Base-by-base conservation (phyloP, 1,140 invertebrate species). In the Brachionus rubens region DNA sequence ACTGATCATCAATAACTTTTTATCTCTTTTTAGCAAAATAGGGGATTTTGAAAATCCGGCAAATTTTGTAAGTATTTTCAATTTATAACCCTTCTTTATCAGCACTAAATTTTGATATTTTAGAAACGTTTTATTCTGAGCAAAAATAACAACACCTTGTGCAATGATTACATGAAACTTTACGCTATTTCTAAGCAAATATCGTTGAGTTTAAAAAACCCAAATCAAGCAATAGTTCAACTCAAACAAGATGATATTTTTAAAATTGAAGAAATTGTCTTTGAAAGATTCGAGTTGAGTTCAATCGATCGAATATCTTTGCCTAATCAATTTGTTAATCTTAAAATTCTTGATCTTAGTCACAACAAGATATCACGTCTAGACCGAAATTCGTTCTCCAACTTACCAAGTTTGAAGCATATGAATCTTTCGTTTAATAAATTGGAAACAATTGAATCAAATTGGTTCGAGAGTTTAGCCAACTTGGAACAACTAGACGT, bases 101-200 rank as follows among this genome's bases (percentile, higher is more conserved):
- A n/a, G n/a, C n/a, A n/a, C n/a, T n/a, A n/a, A 19, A 24, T 62
- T 43, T 65, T 43, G 4, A 24, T 43, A 14, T 26, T 24, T 65
- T 43, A 65, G 59, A 65, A 65, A 46, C 21, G 59, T 3, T 65
- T 65, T 19, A 65, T 65, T 43, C 24, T 43, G 40, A 65, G 36
- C 21, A 65, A 65, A 65, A 65, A 43, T 43, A 41, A 36, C 12
- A 65, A 65, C 6, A 46, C n/a, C 14, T 43, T 65, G 24, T 24
- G 33, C 12, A 43, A 36, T 24, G 4, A 65, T 12, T 65, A 43
- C 24, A 3, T 65, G 4, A 65, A 65, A 65, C 12, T 65, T 16
- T 65, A 65, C 19, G n/a, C 59, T 1, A 65, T 65, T 24, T 41
- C 59, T 14, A 65, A 43, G 24, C 36, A 41, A 43, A 65, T 65